A percentile compares a stretch with the other conserved stretches of the same genome.
These are phyloP conservation scores for Bettongia penicillata DNA, from an alignment of 2,113 vertebrate species.

Conservation along the genomic window DNA sequence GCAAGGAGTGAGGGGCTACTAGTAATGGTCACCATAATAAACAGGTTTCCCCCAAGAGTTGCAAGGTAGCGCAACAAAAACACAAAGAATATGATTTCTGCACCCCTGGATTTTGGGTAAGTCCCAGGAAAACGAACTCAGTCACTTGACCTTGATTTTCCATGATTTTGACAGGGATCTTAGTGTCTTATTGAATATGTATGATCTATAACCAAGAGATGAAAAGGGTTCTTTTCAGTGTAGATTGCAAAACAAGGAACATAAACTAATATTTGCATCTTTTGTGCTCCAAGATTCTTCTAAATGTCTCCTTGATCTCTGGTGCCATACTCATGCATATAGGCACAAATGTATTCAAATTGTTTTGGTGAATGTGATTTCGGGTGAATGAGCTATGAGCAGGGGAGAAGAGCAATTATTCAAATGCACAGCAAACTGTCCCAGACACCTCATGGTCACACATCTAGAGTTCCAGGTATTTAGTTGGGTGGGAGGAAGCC, in stretches of 20 bases:
- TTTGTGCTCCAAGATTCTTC: neutral
- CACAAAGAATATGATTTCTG: slow-evolving; percentile 31
- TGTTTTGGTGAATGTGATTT: neutral
- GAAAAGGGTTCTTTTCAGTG: neutral
- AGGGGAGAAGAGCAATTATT: neutral
- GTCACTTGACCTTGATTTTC: slow-evolving; percentile 48
- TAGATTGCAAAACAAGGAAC: neutral
- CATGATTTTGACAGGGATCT: neutral
- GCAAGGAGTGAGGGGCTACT: slow-evolving; percentile 15
- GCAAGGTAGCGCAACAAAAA: slow-evolving; percentile 6
- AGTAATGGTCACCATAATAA: slow-evolving; percentile 28
- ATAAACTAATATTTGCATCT: neutral
- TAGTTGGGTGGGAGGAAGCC: neutral
- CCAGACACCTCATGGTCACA: neutral
- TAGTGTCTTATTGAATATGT: neutral
- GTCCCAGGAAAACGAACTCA: slow-evolving; percentile 49
- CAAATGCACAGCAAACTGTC: neutral
- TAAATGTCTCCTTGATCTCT: neutral
- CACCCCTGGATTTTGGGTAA: slow-evolving; percentile 29
- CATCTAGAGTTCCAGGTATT: neutral
- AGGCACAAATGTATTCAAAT: neutral
- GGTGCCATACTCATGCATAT: neutral
- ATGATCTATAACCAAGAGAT: neutral
- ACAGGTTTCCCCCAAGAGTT: slow-evolving; percentile 31
- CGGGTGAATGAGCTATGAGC: neutral